Conservation (phyloP, 2,113 vertebrate species). For the Phoxinus phoxinus region DNA sequence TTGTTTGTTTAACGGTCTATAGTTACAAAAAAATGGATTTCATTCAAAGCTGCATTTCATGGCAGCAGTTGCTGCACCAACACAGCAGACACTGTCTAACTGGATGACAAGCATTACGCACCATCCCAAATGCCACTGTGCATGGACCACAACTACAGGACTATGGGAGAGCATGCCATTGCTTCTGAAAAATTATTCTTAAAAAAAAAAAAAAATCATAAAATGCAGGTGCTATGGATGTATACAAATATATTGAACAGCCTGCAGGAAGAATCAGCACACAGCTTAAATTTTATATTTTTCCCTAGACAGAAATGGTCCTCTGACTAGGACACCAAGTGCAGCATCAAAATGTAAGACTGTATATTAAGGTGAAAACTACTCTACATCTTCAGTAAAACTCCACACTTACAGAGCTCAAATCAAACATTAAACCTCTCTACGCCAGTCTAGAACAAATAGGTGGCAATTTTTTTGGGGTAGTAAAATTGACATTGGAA, state of each 20-base stretch:
- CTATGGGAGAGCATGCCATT: not conserved
- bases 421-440: constrained; percentile 41
- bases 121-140: not conserved
- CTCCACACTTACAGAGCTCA: constrained; percentile 50
- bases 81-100: not conserved
- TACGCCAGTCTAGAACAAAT: constrained; percentile 44
- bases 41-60: constrained; percentile 28
- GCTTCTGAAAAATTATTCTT: not conserved
- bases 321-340: constrained; percentile 47
- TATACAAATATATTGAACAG: constrained; percentile 10
- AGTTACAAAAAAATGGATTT: constrained; percentile 15
- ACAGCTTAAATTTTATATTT: constrained; percentile 21
- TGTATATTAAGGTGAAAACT: constrained; percentile 49
- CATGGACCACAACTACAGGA: constrained; percentile 18
- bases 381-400: constrained; percentile 59
- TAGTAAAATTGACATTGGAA: not conserved
- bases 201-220: constrained; percentile 2
- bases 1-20: constrained; percentile 4
- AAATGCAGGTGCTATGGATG: constrained; percentile 15
- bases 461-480: constrained; percentile 28
- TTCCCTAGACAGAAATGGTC: constrained; percentile 47
- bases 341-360: constrained; percentile 57
- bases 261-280: constrained; percentile 53
- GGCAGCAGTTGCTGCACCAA: constrained; percentile 4
- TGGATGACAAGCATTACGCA: constrained; percentile 9